These are phyloP conservation scores for human (Homo sapiens) DNA, from an alignment of 2,113 vertebrate species.

Conservation along the genomic window GRCh38 chr1:63416001-63416500, in stretches of 20 bases:
- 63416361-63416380: background rate
- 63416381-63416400: background rate
- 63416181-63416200: background rate
- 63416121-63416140: background rate
- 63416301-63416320: background rate
- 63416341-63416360: background rate
- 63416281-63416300: background rate
- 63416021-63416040: background rate
- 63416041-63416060: background rate
- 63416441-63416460: background rate
- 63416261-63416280: background rate
- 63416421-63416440: background rate
- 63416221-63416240: background rate
- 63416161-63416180: conserved; percentile 25
- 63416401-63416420: background rate
- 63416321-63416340: background rate
- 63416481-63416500: background rate
- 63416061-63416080: background rate
- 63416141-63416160: conserved; percentile 32
- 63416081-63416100: background rate
- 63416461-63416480: background rate
- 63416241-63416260: background rate
- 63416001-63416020: conserved; percentile 43
- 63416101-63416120: background rate
- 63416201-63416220: background rate